Evolutionary conservation across 2,113 vertebrate genomes (phyloP).

Genomic region (Chascanopsetta lugubris): DNA sequence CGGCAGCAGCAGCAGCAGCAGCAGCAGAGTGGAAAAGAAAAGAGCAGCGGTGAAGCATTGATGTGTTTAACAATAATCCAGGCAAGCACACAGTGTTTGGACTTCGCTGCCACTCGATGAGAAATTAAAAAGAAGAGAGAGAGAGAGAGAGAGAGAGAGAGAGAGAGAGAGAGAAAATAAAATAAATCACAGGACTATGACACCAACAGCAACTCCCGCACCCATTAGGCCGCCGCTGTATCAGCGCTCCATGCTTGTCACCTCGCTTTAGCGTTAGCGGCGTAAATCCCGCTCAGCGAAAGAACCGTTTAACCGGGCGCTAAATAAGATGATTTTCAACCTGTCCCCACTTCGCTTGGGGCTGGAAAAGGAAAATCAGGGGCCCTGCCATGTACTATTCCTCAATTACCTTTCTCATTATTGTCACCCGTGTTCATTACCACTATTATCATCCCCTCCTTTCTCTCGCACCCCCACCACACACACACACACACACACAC

Average conservation of each 20-base stretch:
- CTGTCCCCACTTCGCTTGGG: conserved; percentile 65
- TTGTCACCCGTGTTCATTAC: conserved; percentile 73
- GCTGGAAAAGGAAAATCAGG: conserved; percentile 59
- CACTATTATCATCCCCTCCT: conserved; percentile 68
- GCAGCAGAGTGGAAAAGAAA: conserved; percentile 31
- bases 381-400: conserved; percentile 59
- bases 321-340: conserved; percentile 70
- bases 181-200: background rate
- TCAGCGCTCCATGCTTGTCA: conserved; percentile 51
- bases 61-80: conserved; percentile 38
- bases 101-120: conserved; percentile 44
- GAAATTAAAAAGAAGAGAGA: conserved; percentile 29
- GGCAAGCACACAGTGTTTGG: conserved; percentile 25
- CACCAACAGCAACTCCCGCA: conserved; percentile 41
- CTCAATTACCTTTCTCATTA: conserved; percentile 76
- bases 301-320: conserved; percentile 58
- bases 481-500: conserved; percentile 4
- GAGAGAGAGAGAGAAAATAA: background rate
- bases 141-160: too few relatives aligned
- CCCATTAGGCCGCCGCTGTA: background rate
- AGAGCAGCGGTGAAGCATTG: conserved; percentile 20
- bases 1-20: too few relatives aligned
- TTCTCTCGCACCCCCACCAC: conserved; percentile 42
- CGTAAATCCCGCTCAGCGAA: conserved; percentile 37
- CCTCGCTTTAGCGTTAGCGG: conserved; percentile 46